A percentile compares a stretch with the other conserved stretches of the same genome.
These are phyloP conservation scores for Anneissia japonica DNA, from an alignment of 35 echinoderm and acorn worm genomes.

Conservation along the genomic window DNA sequence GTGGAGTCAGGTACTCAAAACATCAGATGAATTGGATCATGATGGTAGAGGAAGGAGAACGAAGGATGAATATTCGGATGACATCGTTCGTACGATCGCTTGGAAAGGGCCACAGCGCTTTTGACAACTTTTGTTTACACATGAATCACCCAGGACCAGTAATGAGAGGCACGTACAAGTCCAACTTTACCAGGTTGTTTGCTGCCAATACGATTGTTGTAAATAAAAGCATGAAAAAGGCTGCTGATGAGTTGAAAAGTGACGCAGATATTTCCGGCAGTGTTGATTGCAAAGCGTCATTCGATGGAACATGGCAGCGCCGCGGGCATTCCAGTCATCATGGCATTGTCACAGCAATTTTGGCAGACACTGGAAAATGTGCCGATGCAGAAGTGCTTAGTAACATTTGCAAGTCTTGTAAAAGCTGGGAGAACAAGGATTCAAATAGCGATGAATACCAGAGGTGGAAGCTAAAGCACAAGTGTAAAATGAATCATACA, in stretches of 20 bases:
- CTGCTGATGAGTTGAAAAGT: not conserved
- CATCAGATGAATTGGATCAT: too few species aligned
- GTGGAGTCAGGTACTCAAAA: too few species aligned
- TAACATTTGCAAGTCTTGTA: not conserved
- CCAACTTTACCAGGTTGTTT: not conserved
- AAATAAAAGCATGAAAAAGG: not conserved
- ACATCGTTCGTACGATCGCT: too few species aligned
- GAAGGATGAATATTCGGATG: too few species aligned
- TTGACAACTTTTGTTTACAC: not conserved
- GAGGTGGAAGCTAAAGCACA: not conserved
- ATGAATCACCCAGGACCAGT: not conserved
- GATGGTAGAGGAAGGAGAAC: too few species aligned
- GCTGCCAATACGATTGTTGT: not conserved
- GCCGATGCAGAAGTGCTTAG: not conserved
- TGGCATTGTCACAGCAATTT: slow-evolving; percentile 19
- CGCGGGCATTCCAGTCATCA: not conserved
- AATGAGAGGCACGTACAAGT: slow-evolving; percentile 10
- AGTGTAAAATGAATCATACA: not conserved
- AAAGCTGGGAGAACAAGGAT: not conserved
- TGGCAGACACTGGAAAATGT: not conserved
- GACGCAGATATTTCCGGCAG: not conserved
- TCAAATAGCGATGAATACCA: not conserved
- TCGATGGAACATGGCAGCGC: not conserved
- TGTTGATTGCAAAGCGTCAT: not conserved
- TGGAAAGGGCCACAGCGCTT: not conserved